Evolutionary conservation across 1,140 invertebrate species (phyloP).

Genomic region (Monomorium pharaonis): DNA sequence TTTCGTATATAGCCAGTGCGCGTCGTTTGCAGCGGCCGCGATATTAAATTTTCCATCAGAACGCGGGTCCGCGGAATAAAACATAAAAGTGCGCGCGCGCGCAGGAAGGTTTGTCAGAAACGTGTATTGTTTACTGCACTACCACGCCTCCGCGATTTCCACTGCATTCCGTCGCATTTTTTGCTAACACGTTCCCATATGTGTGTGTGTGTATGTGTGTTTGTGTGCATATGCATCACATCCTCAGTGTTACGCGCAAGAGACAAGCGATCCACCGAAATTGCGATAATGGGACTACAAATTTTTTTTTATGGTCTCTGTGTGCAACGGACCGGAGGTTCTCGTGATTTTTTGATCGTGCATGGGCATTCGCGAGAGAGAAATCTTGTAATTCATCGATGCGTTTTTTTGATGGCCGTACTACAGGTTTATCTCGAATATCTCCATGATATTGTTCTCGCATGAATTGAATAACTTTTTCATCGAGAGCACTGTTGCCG

Average conservation of each 20-base stretch:
- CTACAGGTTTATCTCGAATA: background rate
- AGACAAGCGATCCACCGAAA: conserved; percentile 26
- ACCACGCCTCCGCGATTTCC: conserved; percentile 54
- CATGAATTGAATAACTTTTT: conserved; percentile 17
- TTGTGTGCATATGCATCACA: background rate
- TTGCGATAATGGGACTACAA: conserved; percentile 42
- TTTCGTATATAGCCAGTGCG: conserved; percentile 39
- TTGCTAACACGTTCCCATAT: conserved; percentile 19
- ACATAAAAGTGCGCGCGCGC: conserved; percentile 44
- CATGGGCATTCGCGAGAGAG: background rate
- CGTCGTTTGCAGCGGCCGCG: conserved; percentile 51
- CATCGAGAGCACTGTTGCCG: background rate
- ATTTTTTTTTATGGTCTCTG: conserved; percentile 26
- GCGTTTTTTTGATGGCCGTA: background rate
- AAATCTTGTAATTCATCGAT: conserved; percentile 3
- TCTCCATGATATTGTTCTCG: background rate
- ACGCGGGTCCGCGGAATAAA: conserved; percentile 60
- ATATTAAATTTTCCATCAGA: conserved; percentile 71
- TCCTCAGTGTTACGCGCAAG: background rate
- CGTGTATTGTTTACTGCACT: conserved; percentile 60
- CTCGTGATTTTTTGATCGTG: conserved; percentile 24
- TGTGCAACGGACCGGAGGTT: background rate
- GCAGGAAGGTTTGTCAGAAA: conserved; percentile 23
- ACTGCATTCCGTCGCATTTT: conserved; percentile 41
- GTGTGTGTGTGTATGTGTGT: too few relatives aligned